A percentile compares a stretch with the other conserved stretches of the same genome.
phyloP scores from a whole-genome alignment of 2,888 invertebrate genomes.

The Bellardia pandia region DNA sequence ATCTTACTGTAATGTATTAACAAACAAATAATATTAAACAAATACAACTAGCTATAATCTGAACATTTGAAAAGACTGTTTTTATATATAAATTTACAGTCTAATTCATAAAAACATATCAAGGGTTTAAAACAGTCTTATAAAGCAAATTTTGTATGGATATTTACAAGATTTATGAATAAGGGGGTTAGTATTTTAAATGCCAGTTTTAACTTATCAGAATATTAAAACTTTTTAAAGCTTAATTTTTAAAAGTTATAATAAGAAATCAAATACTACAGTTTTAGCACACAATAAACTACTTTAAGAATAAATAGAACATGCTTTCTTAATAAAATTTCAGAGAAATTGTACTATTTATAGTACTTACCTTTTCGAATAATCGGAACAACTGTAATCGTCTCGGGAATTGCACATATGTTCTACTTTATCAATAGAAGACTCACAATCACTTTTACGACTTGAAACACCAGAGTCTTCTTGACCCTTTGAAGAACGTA shows the following conservation, averaged over 20 bases:
- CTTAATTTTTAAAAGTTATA: not conserved
- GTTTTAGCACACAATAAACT: not conserved
- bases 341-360: not conserved
- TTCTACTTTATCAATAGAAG: constrained; percentile 83
- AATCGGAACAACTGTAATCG: constrained; percentile 83
- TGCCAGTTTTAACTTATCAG: too few relatives aligned
- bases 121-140: too few relatives aligned
- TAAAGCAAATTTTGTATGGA: too few relatives aligned
- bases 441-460: constrained; percentile 85
- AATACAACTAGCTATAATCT: too few relatives aligned
- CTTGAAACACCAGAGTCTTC: constrained; percentile 85
- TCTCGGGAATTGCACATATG: constrained; percentile 81
- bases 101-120: too few relatives aligned
- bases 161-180: too few relatives aligned
- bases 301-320: not conserved
- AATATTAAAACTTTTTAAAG: too few relatives aligned
- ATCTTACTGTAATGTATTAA: too few relatives aligned
- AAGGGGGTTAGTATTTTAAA: too few relatives aligned
- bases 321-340: not conserved
- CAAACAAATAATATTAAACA: too few relatives aligned
- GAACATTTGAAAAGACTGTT: too few relatives aligned
- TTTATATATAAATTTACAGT: too few relatives aligned
- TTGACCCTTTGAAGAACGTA: constrained; percentile 78
- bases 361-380: constrained; percentile 84
- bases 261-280: constrained; percentile 22